These are phyloP conservation scores for Danio jaintianensis DNA, from an alignment of 2,797 vertebrate species.

Conservation along the genomic window DNA sequence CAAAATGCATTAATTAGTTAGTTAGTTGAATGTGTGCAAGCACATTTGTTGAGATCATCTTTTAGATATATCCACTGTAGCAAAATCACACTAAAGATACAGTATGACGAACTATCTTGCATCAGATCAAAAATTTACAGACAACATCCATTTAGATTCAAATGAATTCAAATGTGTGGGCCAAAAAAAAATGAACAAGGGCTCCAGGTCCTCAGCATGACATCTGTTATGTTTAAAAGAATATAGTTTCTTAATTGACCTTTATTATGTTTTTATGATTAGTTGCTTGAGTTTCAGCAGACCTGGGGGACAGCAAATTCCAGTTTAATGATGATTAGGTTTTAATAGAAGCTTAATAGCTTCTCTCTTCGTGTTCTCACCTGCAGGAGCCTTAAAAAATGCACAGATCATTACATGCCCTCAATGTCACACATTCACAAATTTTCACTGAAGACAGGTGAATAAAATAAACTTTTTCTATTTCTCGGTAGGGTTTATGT, in stretches of 20 bases:
- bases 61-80: conserved; percentile 10
- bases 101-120: neutral
- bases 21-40: conserved; percentile 14
- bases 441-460: conserved; percentile 11
- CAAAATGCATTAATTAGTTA: neutral
- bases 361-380: conserved; percentile 66
- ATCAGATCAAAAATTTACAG: neutral
- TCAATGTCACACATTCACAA: conserved; percentile 41
- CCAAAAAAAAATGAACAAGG: neutral
- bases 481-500: conserved; percentile 5
- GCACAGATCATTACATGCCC: conserved; percentile 47
- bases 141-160: neutral
- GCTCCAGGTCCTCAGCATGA: conserved; percentile 29
- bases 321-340: conserved; percentile 78
- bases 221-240: conserved; percentile 45
- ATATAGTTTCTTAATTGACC: conserved; percentile 70
- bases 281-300: conserved; percentile 64
- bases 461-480: neutral
- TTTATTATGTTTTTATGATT: conserved; percentile 74
- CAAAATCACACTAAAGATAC: conserved; percentile 21
- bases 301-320: conserved; percentile 73
- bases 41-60: conserved; percentile 9
- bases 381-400: conserved; percentile 47
- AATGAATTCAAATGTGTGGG: conserved; percentile 13
- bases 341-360: conserved; percentile 81